These are phyloP conservation scores for Boleophthalmus pectinirostris DNA, from an alignment of 2,113 vertebrate species.

Conservation along the genomic window DNA sequence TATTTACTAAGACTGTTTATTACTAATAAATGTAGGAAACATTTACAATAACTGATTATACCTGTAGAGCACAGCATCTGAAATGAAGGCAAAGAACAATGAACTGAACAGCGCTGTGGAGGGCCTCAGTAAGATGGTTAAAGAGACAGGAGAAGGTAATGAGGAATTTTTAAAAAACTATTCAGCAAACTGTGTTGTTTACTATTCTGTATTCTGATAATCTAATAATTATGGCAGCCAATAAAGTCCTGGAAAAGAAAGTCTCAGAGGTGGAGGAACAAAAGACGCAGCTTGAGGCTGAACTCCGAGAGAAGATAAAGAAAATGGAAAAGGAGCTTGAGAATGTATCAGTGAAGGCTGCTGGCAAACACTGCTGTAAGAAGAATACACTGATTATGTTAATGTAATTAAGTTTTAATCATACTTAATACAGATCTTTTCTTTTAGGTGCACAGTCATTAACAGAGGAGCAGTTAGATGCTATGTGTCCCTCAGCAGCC, in stretches of 20 bases:
- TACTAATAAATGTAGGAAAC: background rate
- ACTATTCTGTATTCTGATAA: too few species aligned
- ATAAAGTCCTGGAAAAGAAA: slow-evolving; percentile 83
- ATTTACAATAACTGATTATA: background rate
- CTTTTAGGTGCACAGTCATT: slow-evolving; percentile 78
- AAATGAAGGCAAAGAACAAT: slow-evolving; percentile 86
- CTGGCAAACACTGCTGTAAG: slow-evolving; percentile 90
- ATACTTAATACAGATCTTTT: slow-evolving; percentile 1
- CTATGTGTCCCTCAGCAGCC: slow-evolving; percentile 95
- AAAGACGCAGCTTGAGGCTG: slow-evolving; percentile 81
- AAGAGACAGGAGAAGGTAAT: slow-evolving; percentile 87
- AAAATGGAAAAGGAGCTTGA: slow-evolving; percentile 93
- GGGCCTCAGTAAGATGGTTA: slow-evolving; percentile 88
- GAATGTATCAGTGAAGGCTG: slow-evolving; percentile 84
- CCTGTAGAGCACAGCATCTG: slow-evolving; percentile 85
- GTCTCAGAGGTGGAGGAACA: slow-evolving; percentile 79
- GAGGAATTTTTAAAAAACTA: background rate
- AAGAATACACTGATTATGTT: background rate
- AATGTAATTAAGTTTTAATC: background rate
- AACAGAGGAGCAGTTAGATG: slow-evolving; percentile 90
- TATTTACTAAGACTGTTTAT: background rate
- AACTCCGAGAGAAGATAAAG: slow-evolving; percentile 84
- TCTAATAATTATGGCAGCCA: slow-evolving; percentile 76
- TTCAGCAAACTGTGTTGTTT: background rate
- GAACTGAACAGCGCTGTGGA: slow-evolving; percentile 91